These are phyloP conservation scores for Rhinella marina DNA, from an alignment of 2,797 vertebrate species.

Conservation along the genomic window DNA sequence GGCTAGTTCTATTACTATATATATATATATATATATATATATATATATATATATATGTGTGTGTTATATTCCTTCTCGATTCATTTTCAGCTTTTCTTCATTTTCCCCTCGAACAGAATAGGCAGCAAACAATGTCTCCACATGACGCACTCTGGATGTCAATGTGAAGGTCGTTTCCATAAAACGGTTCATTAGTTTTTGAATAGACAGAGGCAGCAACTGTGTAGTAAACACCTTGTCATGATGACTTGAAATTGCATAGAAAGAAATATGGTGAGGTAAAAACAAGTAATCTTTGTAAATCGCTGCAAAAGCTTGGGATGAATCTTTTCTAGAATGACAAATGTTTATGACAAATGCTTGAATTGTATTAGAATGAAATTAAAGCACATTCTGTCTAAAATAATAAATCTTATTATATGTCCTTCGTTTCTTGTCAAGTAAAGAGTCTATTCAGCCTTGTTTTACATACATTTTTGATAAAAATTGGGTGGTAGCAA, in stretches of 20 bases:
- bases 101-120: background rate
- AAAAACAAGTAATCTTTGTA: background rate
- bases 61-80: background rate
- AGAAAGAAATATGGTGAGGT: background rate
- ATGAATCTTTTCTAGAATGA: background rate
- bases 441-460: background rate
- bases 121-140: slow-evolving; percentile 10
- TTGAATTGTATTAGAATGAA: background rate
- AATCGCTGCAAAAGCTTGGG: background rate
- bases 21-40: background rate
- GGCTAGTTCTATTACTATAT: background rate
- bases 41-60: too few species aligned
- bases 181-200: slow-evolving; percentile 33
- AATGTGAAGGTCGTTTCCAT: slow-evolving; percentile 20
- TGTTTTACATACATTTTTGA: background rate
- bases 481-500: too few species aligned
- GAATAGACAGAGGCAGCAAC: slow-evolving; percentile 19
- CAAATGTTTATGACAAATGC: background rate
- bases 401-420: background rate
- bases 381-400: background rate
- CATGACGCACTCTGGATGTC: slow-evolving; percentile 19
- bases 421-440: background rate
- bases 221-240: background rate
- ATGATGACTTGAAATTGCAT: background rate
- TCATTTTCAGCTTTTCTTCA: background rate